Conservation (phyloP, 2,888 invertebrate species). For the Trachelus tabidus region DNA sequence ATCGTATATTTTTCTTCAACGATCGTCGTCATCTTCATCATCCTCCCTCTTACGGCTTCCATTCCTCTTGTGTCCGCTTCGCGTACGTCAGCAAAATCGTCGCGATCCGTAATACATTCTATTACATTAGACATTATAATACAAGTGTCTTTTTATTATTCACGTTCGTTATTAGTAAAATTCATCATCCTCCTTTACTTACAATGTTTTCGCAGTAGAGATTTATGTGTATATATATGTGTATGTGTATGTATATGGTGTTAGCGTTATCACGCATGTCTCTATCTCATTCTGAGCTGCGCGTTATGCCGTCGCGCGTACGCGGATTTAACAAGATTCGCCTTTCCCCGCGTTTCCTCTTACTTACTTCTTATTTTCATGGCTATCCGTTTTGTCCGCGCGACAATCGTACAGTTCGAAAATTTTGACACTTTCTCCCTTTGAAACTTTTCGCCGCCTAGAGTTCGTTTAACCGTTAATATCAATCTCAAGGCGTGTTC, state of each 20-base stretch:
- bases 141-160: conserved; percentile 20
- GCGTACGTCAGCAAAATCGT: neutral
- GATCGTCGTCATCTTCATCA: too few species aligned
- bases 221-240: conserved; percentile 8
- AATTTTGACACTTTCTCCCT: neutral
- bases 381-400: neutral
- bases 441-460: neutral
- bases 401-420: neutral
- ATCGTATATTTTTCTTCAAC: too few species aligned
- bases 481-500: neutral
- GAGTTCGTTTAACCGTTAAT: neutral
- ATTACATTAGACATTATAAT: conserved; percentile 8
- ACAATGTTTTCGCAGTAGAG: neutral
- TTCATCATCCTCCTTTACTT: conserved; percentile 5
- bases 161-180: conserved; percentile 14
- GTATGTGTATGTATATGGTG: neutral
- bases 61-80: too few species aligned
- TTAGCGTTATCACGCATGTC: too few species aligned
- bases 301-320: too few species aligned
- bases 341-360: neutral
- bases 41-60: too few species aligned
- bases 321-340: neutral
- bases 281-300: neutral
- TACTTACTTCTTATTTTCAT: neutral
- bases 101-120: neutral